Conservation (phyloP, 2,797 vertebrate genomes). For the Pogonophryne albipinna region DNA sequence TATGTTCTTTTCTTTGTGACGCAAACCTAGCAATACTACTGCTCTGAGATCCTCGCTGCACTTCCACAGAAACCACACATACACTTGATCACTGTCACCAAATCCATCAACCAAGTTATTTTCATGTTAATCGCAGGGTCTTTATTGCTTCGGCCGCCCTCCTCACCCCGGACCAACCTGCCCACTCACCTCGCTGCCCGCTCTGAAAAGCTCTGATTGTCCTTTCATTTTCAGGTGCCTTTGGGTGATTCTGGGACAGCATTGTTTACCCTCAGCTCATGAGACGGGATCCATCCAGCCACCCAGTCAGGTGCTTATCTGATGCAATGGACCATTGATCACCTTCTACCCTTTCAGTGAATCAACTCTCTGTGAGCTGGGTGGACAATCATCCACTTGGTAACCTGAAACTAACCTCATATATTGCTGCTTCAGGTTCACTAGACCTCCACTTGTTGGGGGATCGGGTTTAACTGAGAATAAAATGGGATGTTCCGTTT, state of each 20-base stretch:
- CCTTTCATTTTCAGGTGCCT: constrained; percentile 48
- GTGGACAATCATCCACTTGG: constrained; percentile 68
- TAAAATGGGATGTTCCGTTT: constrained; percentile 50
- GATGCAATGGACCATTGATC: constrained; percentile 84
- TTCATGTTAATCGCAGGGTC: constrained; percentile 55
- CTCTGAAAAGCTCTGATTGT: constrained; percentile 80
- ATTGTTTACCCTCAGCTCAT: constrained; percentile 74
- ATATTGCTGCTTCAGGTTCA: constrained; percentile 62
- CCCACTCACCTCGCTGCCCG: constrained; percentile 57
- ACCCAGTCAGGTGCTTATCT: constrained; percentile 82
- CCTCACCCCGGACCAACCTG: constrained; percentile 43
- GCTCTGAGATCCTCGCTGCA: constrained; percentile 28
- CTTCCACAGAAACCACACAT: constrained; percentile 22
- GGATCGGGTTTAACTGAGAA: constrained; percentile 46
- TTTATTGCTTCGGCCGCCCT: constrained; percentile 63
- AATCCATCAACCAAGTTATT: constrained; percentile 59
- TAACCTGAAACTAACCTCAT: constrained; percentile 73
- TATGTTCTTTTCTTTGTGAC: constrained; percentile 29
- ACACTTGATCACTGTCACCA: constrained; percentile 17
- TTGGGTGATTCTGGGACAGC: constrained; percentile 69
- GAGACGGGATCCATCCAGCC: constrained; percentile 66
- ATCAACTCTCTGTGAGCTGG: constrained; percentile 74
- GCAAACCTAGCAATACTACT: constrained; percentile 27
- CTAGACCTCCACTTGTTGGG: constrained; percentile 38
- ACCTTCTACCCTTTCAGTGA: constrained; percentile 76